Base-by-base conservation (phyloP, 2,797 vertebrate species). In the Tiaroga cobitis region DNA sequence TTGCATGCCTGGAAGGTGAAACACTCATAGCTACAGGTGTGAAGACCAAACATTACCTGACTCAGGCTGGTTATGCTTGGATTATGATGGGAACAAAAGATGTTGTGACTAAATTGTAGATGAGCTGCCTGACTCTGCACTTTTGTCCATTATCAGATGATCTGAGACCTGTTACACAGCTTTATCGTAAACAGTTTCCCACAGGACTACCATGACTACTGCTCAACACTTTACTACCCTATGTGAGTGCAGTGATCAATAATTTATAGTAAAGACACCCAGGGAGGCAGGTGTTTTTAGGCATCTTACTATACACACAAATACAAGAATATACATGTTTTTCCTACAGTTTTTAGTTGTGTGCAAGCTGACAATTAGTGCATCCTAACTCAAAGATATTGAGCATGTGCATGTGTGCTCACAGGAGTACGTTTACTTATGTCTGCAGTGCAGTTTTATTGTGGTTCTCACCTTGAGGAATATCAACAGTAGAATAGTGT, bases 231-330 rank as follows among this genome's bases (percentile, higher is more conserved):
- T 74, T 85, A 34, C 67, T 63, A 18, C 37, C 72, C 68, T 41
- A 72, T 59, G 63, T 74, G 61, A 82, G 87, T 63, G 74, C 39
- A 29, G 49, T 37, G 81, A 90, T 93, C 54, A 91, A 87, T 93
- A 90, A 93, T 93, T 85, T 84, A 94, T 92, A 86, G 83, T 78
- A 74, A 78, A 68, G n/a, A 83, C 86, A 80, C 87, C 82, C 54
- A 85, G 37, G 82, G 82, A 86, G 61, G 59, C 21, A 82, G 75
- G 65, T 84, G 34, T 24, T 77, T 73, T 83, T 80, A 85, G 39
- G 80, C 26, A 59, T 76, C 77, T 81, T 72, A 77, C 67, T 67
- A 84, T 86, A 89, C 49, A 41, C 10, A 34, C 72, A 41, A 3
- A 11, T 70, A 76, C 65, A 39, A 68, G 56, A 46, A 89, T 11